These are phyloP conservation scores for Hydractinia echinata DNA, from an alignment of 30 jellyfish, hydroid and myxozoan species.

Conservation along the genomic window DNA sequence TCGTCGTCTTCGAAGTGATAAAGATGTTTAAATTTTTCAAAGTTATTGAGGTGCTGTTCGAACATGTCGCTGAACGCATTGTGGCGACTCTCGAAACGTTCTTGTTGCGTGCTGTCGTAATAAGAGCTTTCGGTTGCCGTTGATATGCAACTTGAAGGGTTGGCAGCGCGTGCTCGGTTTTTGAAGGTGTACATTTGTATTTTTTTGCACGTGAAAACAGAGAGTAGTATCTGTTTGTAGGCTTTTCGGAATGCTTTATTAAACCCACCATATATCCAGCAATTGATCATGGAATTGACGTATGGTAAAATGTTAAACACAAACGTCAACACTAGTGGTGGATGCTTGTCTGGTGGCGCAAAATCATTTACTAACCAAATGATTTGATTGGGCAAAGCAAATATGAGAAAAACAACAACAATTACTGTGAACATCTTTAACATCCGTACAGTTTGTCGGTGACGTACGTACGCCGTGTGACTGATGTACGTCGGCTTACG, in stretches of 20 bases:
- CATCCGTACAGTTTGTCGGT: constrained; percentile 44
- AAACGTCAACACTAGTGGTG: not conserved
- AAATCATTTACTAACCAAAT: constrained; percentile 37
- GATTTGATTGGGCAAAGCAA: constrained; percentile 44
- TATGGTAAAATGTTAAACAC: constrained; percentile 24
- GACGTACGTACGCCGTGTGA: constrained; percentile 28
- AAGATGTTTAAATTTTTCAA: constrained; percentile 1
- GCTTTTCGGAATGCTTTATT: constrained; percentile 32
- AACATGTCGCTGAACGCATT: constrained; percentile 24
- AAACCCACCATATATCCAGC: constrained; percentile 50
- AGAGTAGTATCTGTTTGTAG: constrained; percentile 20
- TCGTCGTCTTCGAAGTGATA: constrained; percentile 14
- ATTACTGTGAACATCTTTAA: constrained; percentile 36
- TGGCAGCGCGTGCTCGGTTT: not conserved
- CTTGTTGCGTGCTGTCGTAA: not conserved
- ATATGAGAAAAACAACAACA: constrained; percentile 37
- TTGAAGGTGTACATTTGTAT: not conserved
- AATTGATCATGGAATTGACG: constrained; percentile 32
- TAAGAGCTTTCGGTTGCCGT: not conserved
- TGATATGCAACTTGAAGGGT: not conserved
- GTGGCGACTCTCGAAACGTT: constrained; percentile 8
- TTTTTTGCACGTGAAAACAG: not conserved
- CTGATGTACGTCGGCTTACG: constrained; percentile 22
- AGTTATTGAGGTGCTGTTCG: constrained; percentile 3
- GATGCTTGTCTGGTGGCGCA: not conserved